Evolutionary conservation across 2,797 vertebrate species (phyloP).

Genomic region (Aratinga solstitialis): DNA sequence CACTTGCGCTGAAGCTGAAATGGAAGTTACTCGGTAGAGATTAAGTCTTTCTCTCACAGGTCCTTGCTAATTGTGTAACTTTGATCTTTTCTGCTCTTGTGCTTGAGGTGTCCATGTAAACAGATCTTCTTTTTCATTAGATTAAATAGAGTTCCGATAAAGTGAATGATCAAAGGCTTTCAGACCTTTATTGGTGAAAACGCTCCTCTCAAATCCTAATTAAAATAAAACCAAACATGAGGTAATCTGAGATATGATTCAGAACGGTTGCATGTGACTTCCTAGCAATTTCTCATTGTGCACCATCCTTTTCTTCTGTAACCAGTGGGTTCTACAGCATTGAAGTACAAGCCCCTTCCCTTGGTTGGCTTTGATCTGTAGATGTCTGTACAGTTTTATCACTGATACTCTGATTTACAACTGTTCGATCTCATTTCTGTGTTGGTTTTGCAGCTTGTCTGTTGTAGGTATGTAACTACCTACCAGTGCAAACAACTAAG

Average conservation of each 20-base stretch:
- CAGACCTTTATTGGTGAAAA: constrained; percentile 59
- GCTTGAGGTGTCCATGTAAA: constrained; percentile 62
- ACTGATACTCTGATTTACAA: not conserved
- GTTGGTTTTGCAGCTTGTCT: constrained; percentile 50
- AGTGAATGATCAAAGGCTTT: constrained; percentile 52
- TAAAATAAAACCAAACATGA: constrained; percentile 57
- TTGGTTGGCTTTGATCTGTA: constrained; percentile 43
- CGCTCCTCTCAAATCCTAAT: constrained; percentile 31
- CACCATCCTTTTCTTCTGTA: constrained; percentile 47
- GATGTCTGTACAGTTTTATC: constrained; percentile 19
- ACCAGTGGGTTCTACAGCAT: not conserved
- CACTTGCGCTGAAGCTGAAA: constrained; percentile 27
- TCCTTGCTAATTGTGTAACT: constrained; percentile 60
- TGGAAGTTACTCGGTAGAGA: constrained; percentile 42
- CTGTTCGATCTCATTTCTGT: constrained; percentile 31
- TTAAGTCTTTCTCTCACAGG: constrained; percentile 45
- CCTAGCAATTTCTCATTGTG: constrained; percentile 27
- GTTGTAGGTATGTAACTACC: constrained; percentile 22
- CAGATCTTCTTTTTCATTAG: constrained; percentile 55
- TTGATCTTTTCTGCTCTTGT: constrained; percentile 62
- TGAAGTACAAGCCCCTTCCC: not conserved
- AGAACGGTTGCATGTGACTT: constrained; percentile 50
- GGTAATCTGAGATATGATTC: constrained; percentile 47
- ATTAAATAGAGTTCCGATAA: constrained; percentile 60
- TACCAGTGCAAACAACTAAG: constrained; percentile 13